phyloP scores from a whole-genome alignment of 64 coral and sea anemone species.

The Cladopsammia gracilis region DNA sequence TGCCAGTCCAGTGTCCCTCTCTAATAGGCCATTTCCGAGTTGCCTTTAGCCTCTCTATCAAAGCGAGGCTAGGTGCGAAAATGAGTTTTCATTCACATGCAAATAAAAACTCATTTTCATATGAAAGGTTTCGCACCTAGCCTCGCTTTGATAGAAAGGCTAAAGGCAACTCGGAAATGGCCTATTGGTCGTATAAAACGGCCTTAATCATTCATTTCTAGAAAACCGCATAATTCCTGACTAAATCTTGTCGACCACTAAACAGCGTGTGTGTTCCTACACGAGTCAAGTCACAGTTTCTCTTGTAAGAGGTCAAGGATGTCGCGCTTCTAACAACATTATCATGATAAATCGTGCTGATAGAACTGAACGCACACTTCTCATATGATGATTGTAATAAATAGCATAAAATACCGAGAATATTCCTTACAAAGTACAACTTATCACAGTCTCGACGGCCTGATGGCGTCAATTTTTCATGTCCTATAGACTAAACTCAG shows the following conservation, averaged over 20 bases:
- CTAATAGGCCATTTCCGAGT: no score
- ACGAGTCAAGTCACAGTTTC: neutral
- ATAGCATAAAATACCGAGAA: neutral
- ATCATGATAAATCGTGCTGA: slow-evolving; percentile 14
- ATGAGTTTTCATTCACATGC: no score
- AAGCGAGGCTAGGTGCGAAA: no score
- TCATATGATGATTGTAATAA: slow-evolving; percentile 11
- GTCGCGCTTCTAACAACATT: neutral
- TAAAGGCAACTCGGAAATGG: no score
- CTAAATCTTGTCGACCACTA: neutral
- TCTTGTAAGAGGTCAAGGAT: neutral
- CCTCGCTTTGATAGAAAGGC: no score
- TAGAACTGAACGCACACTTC: slow-evolving; percentile 1
- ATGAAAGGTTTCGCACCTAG: no score
- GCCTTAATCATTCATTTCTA: no score
- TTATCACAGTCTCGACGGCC: neutral
- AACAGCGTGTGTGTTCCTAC: slow-evolving; percentile 30
- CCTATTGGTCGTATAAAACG: no score
- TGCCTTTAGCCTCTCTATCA: no score
- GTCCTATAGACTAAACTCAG: neutral
- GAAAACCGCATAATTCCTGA: neutral
- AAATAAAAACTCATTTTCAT: no score
- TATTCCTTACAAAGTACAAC: neutral
- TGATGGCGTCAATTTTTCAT: neutral
- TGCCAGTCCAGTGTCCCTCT: no score